Conservation (phyloP, 2,797 vertebrate species). For the Acanthurus leucopareius region DNA sequence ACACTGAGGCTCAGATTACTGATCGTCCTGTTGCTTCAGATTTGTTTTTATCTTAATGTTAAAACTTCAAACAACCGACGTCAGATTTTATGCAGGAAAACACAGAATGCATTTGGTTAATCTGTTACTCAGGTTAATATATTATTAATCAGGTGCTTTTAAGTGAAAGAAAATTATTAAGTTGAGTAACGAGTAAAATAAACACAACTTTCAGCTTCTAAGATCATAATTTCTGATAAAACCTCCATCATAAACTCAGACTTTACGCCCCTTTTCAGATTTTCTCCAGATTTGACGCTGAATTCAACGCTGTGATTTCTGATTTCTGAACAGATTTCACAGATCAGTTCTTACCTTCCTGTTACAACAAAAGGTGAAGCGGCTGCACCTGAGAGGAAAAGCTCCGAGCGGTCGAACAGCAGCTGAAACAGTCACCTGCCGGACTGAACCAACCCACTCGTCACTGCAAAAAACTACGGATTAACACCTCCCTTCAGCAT, state of each 20-base stretch:
- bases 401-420: slow-evolving; percentile 29
- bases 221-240: background rate
- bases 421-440: slow-evolving; percentile 62
- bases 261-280: background rate
- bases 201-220: accelerated
- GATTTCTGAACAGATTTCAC: background rate
- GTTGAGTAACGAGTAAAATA: background rate
- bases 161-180: background rate
- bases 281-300: background rate
- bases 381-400: slow-evolving; percentile 45
- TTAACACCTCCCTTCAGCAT: slow-evolving; percentile 73
- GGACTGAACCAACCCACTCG: slow-evolving; percentile 70
- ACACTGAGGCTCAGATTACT: slow-evolving; percentile 63
- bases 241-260: background rate
- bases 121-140: too few species aligned
- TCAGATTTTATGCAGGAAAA: background rate
- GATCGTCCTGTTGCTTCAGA: slow-evolving; percentile 44
- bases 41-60: slow-evolving; percentile 1
- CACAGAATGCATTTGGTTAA: too few species aligned
- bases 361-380: background rate
- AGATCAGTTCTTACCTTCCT: slow-evolving; percentile 59
- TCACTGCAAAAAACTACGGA: slow-evolving; percentile 64
- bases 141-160: background rate
- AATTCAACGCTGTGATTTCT: background rate
- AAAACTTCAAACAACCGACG: slow-evolving; percentile 3